Evolutionary conservation across 2,113 vertebrate genomes (phyloP).

Genomic region (Entelurus aequoreus): DNA sequence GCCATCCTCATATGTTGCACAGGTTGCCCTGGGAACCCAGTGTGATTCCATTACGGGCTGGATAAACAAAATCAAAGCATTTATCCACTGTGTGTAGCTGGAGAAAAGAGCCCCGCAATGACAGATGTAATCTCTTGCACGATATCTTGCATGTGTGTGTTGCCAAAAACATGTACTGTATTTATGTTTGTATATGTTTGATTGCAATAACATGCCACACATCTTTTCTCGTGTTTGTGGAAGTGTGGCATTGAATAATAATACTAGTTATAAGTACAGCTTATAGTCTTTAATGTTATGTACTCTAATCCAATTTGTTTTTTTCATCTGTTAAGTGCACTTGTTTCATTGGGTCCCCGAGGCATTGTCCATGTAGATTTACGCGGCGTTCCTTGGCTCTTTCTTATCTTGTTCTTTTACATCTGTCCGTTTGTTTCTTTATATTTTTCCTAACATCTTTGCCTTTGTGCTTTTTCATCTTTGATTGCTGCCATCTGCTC

Average conservation of each 20-base stretch:
- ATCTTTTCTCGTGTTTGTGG: too few species aligned
- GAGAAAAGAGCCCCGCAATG: slow-evolving; percentile 60
- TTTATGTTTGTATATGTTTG: neutral
- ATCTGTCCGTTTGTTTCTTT: slow-evolving; percentile 25
- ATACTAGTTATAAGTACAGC: too few species aligned
- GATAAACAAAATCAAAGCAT: slow-evolving; percentile 68
- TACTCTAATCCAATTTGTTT: too few species aligned
- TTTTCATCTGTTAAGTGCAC: too few species aligned
- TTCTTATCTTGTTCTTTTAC: slow-evolving; percentile 24
- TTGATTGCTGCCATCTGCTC: slow-evolving; percentile 34
- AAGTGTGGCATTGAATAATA: too few species aligned
- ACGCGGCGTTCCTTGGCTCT: slow-evolving; percentile 17
- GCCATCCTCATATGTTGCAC: slow-evolving; percentile 42
- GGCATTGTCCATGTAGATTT: neutral
- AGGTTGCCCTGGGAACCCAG: slow-evolving; percentile 57
- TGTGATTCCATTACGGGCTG: slow-evolving; percentile 63
- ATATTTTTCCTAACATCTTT: slow-evolving; percentile 19
- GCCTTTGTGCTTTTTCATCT: slow-evolving; percentile 34
- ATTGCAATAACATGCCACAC: neutral
- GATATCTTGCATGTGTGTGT: slow-evolving; percentile 37
- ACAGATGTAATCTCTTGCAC: slow-evolving; percentile 56
- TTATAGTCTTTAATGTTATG: too few species aligned
- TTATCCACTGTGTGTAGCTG: slow-evolving; percentile 61
- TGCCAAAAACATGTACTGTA: slow-evolving; percentile 1
- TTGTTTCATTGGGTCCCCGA: too few species aligned